Evolutionary conservation across 30 jellyfish, hydroid and myxozoan genomes (phyloP).

Genomic region (Turritopsis dohrnii): DNA sequence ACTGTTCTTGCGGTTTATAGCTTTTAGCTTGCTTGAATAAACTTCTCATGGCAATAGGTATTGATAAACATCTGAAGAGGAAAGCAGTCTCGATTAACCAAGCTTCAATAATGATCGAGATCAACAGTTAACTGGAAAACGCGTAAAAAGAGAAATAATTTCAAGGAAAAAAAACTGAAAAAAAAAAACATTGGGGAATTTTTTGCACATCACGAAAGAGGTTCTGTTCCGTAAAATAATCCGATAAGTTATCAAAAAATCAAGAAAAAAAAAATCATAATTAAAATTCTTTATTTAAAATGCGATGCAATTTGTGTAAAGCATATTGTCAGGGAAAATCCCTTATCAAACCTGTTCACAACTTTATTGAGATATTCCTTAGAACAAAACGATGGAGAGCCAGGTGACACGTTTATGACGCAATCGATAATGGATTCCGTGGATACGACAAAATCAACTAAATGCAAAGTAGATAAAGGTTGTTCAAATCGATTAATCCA

Average conservation of each 20-base stretch:
- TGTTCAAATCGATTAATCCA: too few species aligned
- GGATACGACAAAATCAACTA: constrained; percentile 21
- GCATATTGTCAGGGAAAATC: too few species aligned
- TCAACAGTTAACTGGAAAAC: not conserved
- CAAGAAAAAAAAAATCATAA: too few species aligned
- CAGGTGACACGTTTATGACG: constrained; percentile 25
- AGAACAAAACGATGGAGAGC: constrained; percentile 27
- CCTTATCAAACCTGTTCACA: constrained; percentile 25
- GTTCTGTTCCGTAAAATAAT: too few species aligned
- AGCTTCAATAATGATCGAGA: not conserved
- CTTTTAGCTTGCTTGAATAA: constrained; percentile 4
- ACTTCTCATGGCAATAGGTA: constrained; percentile 30
- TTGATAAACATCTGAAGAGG: constrained; percentile 24
- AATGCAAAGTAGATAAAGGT: too few species aligned
- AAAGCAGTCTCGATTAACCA: not conserved
- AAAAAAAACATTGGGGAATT: too few species aligned
- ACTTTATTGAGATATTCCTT: constrained; percentile 17
- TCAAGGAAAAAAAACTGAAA: too few species aligned
- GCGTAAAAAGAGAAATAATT: too few species aligned
- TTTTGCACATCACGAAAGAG: too few species aligned
- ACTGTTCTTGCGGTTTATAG: constrained; percentile 9
- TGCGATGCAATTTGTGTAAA: too few species aligned
- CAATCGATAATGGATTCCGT: constrained; percentile 27
- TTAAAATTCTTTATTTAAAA: too few species aligned
- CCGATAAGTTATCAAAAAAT: too few species aligned